Base-by-base conservation (phyloP, 2,113 vertebrate species). In the Azemiops feae region DNA sequence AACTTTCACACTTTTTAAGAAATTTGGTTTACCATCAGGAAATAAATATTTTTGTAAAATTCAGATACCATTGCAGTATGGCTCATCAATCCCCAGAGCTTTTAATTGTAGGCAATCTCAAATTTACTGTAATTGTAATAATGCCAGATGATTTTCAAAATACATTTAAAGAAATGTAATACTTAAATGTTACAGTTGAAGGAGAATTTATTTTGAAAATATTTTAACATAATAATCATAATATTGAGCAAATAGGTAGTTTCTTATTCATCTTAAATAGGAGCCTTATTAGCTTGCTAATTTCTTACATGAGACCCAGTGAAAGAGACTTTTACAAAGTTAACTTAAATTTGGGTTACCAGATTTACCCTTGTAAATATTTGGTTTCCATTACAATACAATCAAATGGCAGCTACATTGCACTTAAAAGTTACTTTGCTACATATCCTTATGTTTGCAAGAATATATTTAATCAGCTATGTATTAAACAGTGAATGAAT, bases 51-150 rank as follows among this genome's bases (percentile, higher is more conserved):
- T 90, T 60, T 87, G 5, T 34, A 45, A 85, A n/a, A 34, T 85
- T 93, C 91, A 87, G 95, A 96, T 95, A 94, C 53, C 87, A 53
- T 93, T 94, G 92, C 89, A 94, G 1, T 91, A 93, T 92, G 91
- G 90, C 93, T 95, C 89, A 92, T 96, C 20, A 92, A 95, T 96
- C 95, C 93, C 91, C 39, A 45, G 14, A 25, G 27, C 91, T 74
- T 92, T 97, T 91, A 92, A 81, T 16, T 60, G 90, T 95, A 94
- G 93, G 94, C 97, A 97, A 95, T 95, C 1, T 88, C 90, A 57
- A 95, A 45, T 87, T 96, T 94, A 93, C 96, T 91, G 74, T 96
- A 96, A 96, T 97, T 96, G 94, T n/a, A 92, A 93, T 96, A 96
- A 95, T 96, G 86, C 92, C 93, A 94, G 96, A 94, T 0, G 5